Conservation (phyloP, 2,797 vertebrate genomes). For the Acipenser ruthenus region DNA sequence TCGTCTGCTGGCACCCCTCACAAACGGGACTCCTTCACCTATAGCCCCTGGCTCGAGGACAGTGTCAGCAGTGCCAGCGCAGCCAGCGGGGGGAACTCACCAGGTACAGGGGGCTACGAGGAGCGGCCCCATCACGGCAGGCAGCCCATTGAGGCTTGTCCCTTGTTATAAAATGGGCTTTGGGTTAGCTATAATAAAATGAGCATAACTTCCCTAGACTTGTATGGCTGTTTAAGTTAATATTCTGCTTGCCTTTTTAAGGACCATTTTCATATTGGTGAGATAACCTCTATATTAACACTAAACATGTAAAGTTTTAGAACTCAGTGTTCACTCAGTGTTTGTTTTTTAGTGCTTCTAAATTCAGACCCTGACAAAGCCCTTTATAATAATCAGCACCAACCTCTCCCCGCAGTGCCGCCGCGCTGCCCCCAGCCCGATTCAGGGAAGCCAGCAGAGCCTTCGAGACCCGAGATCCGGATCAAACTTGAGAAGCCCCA, state of each 20-base stretch:
- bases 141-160: background rate
- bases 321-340: background rate
- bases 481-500: slow-evolving; percentile 77
- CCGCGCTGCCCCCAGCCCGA: slow-evolving; percentile 55
- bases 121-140: background rate
- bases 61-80: slow-evolving; percentile 59
- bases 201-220: too few relatives aligned
- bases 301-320: background rate
- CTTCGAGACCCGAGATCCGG: slow-evolving; percentile 69
- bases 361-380: background rate
- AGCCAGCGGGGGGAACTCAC: slow-evolving; percentile 59
- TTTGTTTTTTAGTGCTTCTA: slow-evolving; percentile 23
- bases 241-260: background rate
- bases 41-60: slow-evolving; percentile 82
- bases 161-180: background rate
- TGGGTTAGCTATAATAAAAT: background rate
- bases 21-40: slow-evolving; percentile 76
- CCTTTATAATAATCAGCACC: background rate
- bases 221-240: too few relatives aligned
- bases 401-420: slow-evolving; percentile 46
- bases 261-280: too few relatives aligned
- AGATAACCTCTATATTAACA: background rate
- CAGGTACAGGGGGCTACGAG: slow-evolving; percentile 54
- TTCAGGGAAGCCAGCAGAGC: slow-evolving; percentile 42
- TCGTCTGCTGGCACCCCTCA: slow-evolving; percentile 76